Base-by-base conservation (phyloP, 1,140 invertebrate species). In the Drosophila erecta region DNA sequence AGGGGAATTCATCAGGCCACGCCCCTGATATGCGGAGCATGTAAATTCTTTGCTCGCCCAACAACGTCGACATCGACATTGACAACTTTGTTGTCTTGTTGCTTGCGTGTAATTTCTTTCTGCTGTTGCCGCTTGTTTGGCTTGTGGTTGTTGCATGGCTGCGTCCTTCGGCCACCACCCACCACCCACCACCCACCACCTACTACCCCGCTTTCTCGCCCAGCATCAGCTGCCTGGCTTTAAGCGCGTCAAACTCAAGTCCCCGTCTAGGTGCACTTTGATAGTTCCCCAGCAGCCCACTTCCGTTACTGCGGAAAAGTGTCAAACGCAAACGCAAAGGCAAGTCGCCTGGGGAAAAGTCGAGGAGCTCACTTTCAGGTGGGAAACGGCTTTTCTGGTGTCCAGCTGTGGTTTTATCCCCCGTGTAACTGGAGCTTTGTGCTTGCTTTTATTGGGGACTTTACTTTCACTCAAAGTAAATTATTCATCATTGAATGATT, bases 111-210 rank as follows among this genome's bases (percentile, higher is more conserved):
- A 77, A 86, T 81, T 85, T 78, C 64, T 71, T 86, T 80, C 59
- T 77, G 49, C 62, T 86, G 81, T 66, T 75, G 55, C 74, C 51
- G 69, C 78, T 85, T 86, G 81, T 86, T 87, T 67, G 74, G 64
- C 70, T 81, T 86, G 81, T 67, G 81, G 83, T 66, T 78, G 62
- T 55, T 77, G 61, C 43, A 35, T 53, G 44, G 41, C 12, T 66
- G 27, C 33, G 59, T 20, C 61, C 61, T 60, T 46, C 56, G 37
- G 30, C n/a, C n/a, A n/a, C n/a, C n/a, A n/a, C n/a, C n/a, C n/a
- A n/a, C n/a, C n/a, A 17, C 17, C 17, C 17, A 37, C 46, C 55
- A 12, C 37, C 12, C 11, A 14, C 37, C 30, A 30, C 1, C 27
- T 6, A 30, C 14, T n/a, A 15, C 41, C 58, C 2, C 24, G 14